phyloP scores from a whole-genome alignment of 2,113 vertebrate genomes.

The Pseudonaja textilis region DNA sequence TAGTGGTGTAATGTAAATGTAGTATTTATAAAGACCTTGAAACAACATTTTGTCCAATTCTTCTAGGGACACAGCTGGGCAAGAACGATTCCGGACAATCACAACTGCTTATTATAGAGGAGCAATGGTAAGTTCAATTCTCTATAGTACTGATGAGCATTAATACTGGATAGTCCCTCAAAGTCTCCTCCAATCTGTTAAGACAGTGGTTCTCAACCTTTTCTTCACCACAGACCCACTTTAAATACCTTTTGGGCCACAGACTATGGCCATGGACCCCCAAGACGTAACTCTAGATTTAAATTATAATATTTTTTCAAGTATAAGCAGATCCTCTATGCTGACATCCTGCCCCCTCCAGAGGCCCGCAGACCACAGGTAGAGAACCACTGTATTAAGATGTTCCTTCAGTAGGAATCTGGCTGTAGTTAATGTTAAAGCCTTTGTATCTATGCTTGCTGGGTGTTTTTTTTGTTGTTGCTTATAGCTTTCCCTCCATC shows the following conservation, averaged over 20 bases:
- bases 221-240: not conserved
- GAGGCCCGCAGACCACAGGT: not conserved
- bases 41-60: constrained; percentile 4
- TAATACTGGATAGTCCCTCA: not conserved
- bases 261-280: not conserved
- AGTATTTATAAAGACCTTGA: not conserved
- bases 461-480: not conserved
- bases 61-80: constrained; percentile 91
- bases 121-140: constrained; percentile 80
- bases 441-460: not conserved
- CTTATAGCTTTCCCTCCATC: not conserved
- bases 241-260: not conserved
- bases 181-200: too few species aligned
- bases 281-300: not conserved
- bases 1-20: not conserved
- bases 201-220: not conserved
- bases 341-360: not conserved
- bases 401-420: not conserved
- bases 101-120: constrained; percentile 96
- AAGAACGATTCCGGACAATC: constrained; percentile 95
- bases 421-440: not conserved
- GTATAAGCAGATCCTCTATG: not conserved
- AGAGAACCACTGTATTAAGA: not conserved
- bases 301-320: not conserved
- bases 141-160: rapidly evolving